Base-by-base conservation (phyloP, 2,113 vertebrate species). In the Salvelinus namaycush region DNA sequence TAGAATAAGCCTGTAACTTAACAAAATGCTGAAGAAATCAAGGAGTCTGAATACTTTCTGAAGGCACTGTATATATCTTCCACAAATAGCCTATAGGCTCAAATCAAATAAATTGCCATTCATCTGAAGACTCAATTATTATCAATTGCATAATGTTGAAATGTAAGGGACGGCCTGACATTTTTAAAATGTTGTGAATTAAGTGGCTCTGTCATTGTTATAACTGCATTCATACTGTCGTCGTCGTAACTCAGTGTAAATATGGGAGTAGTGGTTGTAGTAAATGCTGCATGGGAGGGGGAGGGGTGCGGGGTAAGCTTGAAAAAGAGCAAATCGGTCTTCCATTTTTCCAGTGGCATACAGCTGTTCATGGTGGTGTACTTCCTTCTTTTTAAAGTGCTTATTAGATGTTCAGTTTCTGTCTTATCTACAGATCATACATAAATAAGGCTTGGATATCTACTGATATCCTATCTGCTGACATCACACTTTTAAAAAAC, bases 301-400 rank as follows among this genome's bases (percentile, higher is more conserved):
- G 76, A 20, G 39, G 39, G 39, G 39, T 9, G 39, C 8, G 7
- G 39, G 72, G 71, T 44, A 71, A 82, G 80, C 80, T 79, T 79
- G 80, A 73, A 79, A 77, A 90, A 89, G 48, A 88, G 84, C 85
- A 44, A 87, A 87, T 87, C 87, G 87, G 87, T 80, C 89, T 89
- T 90, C 85, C 86, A 89, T 91, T 83, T 18, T 88, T 87, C 77
- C 76, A 88, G 84, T 83, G 82, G 70, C 85, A 89, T 84, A 90
- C 80, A 76, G 87, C 91, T 91, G 92, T 90, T 87, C 91, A 93
- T 93, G 92, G 91, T 83, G 77, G 85, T 89, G 83, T 82, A 86
- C 81, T 67, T 74, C 78, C 80, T 83, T 81, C 27, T 60, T 67
- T 20, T 68, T 34, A 78, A 65, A 72, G 82, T 77, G 64, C 86